phyloP scores from a whole-genome alignment of 2,113 vertebrate genomes.

The Galemys pyrenaicus region DNA sequence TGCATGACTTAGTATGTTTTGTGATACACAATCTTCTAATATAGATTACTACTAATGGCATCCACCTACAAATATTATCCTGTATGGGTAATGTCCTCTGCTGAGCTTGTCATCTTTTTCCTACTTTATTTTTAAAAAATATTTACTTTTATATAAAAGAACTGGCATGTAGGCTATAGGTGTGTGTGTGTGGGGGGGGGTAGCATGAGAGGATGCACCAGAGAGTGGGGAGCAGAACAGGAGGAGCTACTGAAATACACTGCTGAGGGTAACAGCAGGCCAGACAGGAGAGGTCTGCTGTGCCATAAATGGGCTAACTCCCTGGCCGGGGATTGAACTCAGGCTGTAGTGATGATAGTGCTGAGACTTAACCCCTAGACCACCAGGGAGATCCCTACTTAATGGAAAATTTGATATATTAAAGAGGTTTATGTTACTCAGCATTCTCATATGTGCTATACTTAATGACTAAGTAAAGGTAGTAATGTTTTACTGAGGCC shows the following conservation, averaged over 20 bases:
- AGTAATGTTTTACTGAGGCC: not conserved
- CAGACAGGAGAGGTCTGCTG: no score
- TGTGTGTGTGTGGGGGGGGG: no score
- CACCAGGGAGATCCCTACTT: not conserved
- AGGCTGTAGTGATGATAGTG: no score
- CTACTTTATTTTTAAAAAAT: not conserved
- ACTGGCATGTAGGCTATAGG: no score
- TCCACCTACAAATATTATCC: not conserved
- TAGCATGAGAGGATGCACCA: no score
- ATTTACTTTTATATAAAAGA: no score
- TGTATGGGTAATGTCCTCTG: not conserved
- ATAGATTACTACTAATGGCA: not conserved
- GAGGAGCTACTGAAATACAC: no score
- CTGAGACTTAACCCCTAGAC: no score
- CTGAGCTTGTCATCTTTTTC: not conserved
- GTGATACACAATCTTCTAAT: not conserved
- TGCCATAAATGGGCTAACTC: no score
- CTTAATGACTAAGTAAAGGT: not conserved
- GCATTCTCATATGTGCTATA: not conserved
- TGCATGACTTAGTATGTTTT: not conserved
- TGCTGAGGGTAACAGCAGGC: no score
- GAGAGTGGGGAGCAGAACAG: no score
- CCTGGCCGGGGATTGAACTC: no score
- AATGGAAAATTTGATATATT: not conserved
- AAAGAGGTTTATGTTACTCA: not conserved